Conservation (phyloP, 1,140 invertebrate genomes). For the Vollenhovia emeryi region DNA sequence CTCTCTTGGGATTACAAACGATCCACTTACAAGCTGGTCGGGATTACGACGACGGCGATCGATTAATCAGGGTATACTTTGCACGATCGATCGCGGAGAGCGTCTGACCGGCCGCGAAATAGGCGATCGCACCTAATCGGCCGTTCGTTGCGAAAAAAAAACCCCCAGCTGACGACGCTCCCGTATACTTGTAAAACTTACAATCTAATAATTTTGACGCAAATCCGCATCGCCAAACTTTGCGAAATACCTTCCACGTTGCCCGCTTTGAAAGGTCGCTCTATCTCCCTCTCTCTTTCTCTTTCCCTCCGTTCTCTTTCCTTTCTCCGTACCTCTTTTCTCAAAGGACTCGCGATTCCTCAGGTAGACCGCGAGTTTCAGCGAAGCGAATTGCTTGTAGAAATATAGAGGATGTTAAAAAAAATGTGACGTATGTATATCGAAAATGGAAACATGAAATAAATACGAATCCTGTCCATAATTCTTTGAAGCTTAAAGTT, state of each 20-base stretch:
- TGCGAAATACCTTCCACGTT: conserved; percentile 16
- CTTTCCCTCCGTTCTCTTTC: neutral
- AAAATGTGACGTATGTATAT: neutral
- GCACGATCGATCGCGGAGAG: conserved; percentile 36
- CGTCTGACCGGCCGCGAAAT: conserved; percentile 49
- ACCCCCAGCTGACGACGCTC: conserved; percentile 19
- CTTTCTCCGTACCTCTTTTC: neutral
- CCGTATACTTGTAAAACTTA: neutral
- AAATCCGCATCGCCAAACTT: conserved; percentile 19
- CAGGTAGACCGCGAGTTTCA: neutral
- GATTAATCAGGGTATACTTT: conserved; percentile 66
- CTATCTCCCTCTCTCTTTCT: neutral
- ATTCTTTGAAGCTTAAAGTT: neutral
- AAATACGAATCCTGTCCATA: neutral
- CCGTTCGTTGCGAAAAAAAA: conserved; percentile 58
- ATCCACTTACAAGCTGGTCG: conserved; percentile 69
- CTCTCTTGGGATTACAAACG: conserved; percentile 62
- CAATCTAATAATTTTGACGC: conserved; percentile 49
- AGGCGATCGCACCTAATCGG: conserved; percentile 40
- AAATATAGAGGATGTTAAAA: neutral
- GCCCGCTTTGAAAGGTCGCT: neutral
- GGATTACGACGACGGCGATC: conserved; percentile 63
- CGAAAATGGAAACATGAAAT: neutral
- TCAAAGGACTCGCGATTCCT: neutral
- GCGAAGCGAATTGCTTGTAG: neutral